A percentile compares a stretch with the other conserved stretches of the same genome.
These are phyloP conservation scores for Pristionchus maxplancki DNA, from an alignment of 2,888 invertebrate species.

Conservation along the genomic window DNA sequence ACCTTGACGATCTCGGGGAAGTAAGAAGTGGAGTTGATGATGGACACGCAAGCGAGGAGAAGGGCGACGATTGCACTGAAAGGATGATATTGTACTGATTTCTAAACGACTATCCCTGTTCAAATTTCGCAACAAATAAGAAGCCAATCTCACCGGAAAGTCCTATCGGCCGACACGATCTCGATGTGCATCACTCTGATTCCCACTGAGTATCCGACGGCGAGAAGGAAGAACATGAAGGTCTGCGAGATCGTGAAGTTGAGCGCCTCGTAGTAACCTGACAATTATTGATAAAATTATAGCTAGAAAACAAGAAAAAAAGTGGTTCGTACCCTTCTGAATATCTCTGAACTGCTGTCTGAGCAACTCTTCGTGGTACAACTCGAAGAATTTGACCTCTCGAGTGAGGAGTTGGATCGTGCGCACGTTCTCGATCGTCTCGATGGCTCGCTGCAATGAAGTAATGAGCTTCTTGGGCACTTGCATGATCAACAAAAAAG, in stretches of 20 bases:
- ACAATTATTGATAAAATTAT: background rate
- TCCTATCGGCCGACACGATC: constrained; percentile 57
- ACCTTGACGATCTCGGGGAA: constrained; percentile 79
- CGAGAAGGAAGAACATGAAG: constrained; percentile 69
- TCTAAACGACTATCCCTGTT: too few species aligned
- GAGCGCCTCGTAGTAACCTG: constrained; percentile 64
- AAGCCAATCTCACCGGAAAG: constrained; percentile 63
- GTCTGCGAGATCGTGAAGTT: constrained; percentile 68
- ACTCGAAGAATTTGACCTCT: constrained; percentile 77
- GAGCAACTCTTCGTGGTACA: constrained; percentile 67
- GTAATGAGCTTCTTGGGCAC: background rate
- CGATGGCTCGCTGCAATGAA: constrained; percentile 77
- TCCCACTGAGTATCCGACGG: constrained; percentile 64
- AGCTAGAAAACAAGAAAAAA: background rate
- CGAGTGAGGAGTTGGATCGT: constrained; percentile 79
- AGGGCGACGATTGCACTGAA: constrained; percentile 66
- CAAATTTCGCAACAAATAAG: too few species aligned
- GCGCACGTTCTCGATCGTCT: constrained; percentile 79
- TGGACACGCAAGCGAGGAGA: constrained; percentile 66
- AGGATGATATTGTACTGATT: background rate
- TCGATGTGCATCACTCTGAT: constrained; percentile 65
- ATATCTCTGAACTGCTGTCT: constrained; percentile 62
- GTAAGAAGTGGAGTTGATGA: constrained; percentile 71
- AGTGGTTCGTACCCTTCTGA: constrained; percentile 56
- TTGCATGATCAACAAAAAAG: too few species aligned